Percentiles rank a stretch among this genome's conserved stretches.
Conservation (phyloP, 1,140 invertebrate genomes). For the Drosophila nannoptera region DNA sequence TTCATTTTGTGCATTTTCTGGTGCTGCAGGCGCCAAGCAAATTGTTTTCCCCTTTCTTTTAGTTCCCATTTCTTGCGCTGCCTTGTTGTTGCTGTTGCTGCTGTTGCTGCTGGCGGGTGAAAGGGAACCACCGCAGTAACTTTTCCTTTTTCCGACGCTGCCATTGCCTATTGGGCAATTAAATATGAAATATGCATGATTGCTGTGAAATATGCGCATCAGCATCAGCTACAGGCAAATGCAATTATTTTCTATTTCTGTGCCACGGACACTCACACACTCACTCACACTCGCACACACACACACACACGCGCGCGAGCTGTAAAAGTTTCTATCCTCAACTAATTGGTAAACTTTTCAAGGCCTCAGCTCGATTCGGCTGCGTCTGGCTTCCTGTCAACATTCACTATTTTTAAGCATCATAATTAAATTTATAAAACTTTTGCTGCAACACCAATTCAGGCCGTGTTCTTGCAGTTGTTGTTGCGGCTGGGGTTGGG, state of each 20-base stretch:
- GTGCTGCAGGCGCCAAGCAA: slow-evolving; percentile 39
- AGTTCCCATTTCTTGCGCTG: slow-evolving; percentile 26
- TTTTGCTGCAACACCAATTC: slow-evolving; percentile 34
- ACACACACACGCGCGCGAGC: not conserved
- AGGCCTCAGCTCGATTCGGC: slow-evolving; percentile 10
- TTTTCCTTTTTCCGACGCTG: slow-evolving; percentile 1
- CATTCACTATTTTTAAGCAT: slow-evolving; percentile 20
- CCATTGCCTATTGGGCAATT: slow-evolving; percentile 43
- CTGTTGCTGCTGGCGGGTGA: no score
- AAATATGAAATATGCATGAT: slow-evolving; percentile 60
- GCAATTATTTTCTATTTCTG: slow-evolving; percentile 58
- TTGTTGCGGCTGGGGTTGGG: slow-evolving; percentile 10
- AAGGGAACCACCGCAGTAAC: no score
- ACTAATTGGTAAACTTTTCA: slow-evolving; percentile 64
- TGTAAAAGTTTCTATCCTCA: slow-evolving; percentile 18
- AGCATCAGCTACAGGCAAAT: slow-evolving; percentile 50
- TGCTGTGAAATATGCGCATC: slow-evolving; percentile 7
- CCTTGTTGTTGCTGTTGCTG: no score
- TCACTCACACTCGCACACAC: slow-evolving; percentile 4
- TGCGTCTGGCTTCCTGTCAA: not conserved
- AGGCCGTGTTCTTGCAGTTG: no score
- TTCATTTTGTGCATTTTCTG: slow-evolving; percentile 36
- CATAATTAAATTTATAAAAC: slow-evolving; percentile 51
- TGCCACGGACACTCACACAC: slow-evolving; percentile 4
- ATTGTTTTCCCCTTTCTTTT: slow-evolving; percentile 55